Evolutionary conservation across 1,140 invertebrate genomes (phyloP), one percentile per base, ranked within the genome.

Genomic region (Aleiodes sp.): DNA sequence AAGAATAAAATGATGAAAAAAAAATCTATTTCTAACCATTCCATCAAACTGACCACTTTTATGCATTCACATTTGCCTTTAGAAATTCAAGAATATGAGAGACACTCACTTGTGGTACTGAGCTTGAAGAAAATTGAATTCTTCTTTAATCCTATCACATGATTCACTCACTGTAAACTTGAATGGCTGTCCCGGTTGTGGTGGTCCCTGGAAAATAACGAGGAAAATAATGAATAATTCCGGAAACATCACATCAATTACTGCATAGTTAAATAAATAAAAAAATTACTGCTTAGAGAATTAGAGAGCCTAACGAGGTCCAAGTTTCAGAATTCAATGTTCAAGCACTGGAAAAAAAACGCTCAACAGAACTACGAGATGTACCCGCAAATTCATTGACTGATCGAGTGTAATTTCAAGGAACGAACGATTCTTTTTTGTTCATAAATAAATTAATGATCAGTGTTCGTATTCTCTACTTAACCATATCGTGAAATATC

Each of bases 151-250:
- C 77, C 96, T 88, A 82, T 98, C 96, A 85, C 96, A 95, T 24
- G 94, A 95, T 82, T 98, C 96, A 26, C 91, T 90, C 66, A 98
- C 92, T 14, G 95, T 96, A 85, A 97, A 97, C 86, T 97, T 97
- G 81, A 96, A 94, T 52, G 93, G 94, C 81, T 96, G 93, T 26
- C 93, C 92, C 68, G 94, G 93, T 75, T 93, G 93, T 69, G 93
- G 93, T 65, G 93, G 93, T 78, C 92, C 94, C 93, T 95, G 89
- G 8, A 89, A 90, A 71, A 74, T 80, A 78, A 84, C 73, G 76
- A 76, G 70, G 76, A 43, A 3, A 52, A 1, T 37, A 68, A 39
- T 37, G 39, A n/a, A 35, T n/a, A 28, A n/a, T n/a, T 21, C 4
- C 31, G 14, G 31, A 65, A 21, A 33, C 9, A 33, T 43, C 1